These are phyloP conservation scores for Catharus bicknelli DNA, from an alignment of 2,113 vertebrate species.

Conservation along the genomic window DNA sequence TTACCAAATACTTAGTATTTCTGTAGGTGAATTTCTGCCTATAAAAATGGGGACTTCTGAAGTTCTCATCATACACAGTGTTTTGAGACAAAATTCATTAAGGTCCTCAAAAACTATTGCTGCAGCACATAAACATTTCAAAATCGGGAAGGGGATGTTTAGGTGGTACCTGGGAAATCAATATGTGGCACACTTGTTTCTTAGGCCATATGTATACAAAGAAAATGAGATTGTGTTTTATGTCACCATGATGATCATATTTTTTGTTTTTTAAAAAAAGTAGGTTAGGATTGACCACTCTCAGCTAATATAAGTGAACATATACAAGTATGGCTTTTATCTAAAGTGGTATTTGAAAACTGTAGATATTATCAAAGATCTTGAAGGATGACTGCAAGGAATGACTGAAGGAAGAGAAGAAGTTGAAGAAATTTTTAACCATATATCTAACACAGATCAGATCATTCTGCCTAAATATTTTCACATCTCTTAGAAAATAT, in stretches of 20 bases:
- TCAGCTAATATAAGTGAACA: neutral
- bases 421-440: neutral
- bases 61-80: neutral
- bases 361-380: neutral
- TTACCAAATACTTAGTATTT: neutral
- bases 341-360: neutral
- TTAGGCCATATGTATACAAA: neutral
- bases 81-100: neutral
- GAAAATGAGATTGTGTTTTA: neutral
- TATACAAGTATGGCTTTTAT: neutral
- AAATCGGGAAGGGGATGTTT: neutral
- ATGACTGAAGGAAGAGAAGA: neutral
- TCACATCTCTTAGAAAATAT: neutral
- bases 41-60: neutral
- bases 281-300: neutral
- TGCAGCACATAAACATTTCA: neutral
- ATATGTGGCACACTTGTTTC: neutral
- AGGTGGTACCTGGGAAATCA: neutral
- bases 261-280: neutral
- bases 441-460: neutral
- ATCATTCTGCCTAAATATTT: slow-evolving; percentile 17
- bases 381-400: neutral
- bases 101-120: neutral
- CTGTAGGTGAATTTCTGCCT: neutral
- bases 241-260: neutral